Conservation (phyloP, 2,113 vertebrate genomes). For the Oceanodroma tethys region DNA sequence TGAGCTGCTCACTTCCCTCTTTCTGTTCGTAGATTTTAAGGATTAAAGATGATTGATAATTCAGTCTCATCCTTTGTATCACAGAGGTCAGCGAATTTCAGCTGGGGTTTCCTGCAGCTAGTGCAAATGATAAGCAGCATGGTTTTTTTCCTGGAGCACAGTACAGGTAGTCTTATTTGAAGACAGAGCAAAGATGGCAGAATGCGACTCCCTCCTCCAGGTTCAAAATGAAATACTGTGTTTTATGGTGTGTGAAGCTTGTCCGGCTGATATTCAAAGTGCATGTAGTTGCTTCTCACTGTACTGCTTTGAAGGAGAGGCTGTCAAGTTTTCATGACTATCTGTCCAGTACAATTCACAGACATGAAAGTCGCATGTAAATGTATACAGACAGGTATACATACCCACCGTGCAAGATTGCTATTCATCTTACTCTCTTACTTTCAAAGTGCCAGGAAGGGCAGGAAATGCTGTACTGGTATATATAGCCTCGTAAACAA, state of each 20-base stretch:
- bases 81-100: background rate
- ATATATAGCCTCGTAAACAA: background rate
- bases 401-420: background rate
- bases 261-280: conserved; percentile 8
- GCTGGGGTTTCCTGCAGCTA: background rate
- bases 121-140: background rate
- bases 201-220: background rate
- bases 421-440: background rate
- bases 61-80: background rate
- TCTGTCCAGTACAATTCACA: background rate
- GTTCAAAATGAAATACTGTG: background rate
- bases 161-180: background rate
- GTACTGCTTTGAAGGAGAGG: conserved; percentile 23
- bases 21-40: background rate
- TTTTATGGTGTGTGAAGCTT: background rate
- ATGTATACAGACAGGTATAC: background rate
- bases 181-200: background rate
- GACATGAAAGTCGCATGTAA: background rate
- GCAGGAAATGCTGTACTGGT: background rate
- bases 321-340: background rate
- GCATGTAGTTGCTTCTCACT: background rate
- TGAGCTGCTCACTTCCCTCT: background rate
- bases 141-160: background rate
- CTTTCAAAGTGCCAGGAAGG: conserved; percentile 3
- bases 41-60: background rate